A percentile compares a stretch with the other conserved stretches of the same genome.
Evolutionary conservation across 2,113 vertebrate genomes (phyloP).

Genomic region (Trichechus manatus): DNA sequence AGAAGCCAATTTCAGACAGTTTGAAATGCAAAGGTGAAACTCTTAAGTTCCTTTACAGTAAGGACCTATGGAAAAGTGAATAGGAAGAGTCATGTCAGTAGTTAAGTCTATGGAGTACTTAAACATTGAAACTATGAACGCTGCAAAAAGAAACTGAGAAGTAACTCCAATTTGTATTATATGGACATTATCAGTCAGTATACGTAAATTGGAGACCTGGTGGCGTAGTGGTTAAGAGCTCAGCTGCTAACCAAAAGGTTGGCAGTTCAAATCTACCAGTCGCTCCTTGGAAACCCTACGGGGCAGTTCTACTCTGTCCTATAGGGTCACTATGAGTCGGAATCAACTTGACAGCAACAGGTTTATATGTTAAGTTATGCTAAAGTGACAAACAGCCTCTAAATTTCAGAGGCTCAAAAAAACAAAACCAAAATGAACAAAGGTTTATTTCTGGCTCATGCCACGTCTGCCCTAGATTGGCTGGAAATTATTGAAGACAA

Average conservation of each 20-base stretch:
- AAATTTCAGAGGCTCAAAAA: background rate
- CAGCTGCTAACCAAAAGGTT: no score
- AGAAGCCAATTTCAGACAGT: background rate
- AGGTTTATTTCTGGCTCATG: background rate
- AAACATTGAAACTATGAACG: background rate
- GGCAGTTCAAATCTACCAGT: no score
- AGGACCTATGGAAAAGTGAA: background rate
- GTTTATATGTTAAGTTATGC: background rate
- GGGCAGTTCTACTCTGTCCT: no score
- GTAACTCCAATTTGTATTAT: background rate
- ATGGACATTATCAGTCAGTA: background rate
- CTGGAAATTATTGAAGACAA: background rate
- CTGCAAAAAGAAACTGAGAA: background rate
- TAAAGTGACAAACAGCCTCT: background rate
- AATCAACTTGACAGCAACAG: no score
- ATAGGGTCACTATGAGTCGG: background rate
- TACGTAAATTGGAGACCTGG: no score
- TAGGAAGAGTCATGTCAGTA: background rate
- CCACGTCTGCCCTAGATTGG: fast-evolving
- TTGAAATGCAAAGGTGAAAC: background rate
- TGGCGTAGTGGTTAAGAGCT: no score
- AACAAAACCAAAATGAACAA: background rate
- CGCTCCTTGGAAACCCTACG: no score
- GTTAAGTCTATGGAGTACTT: background rate
- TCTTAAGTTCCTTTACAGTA: background rate